Base-by-base conservation (phyloP, 64 coral and sea anemone genomes). In the Catalaphyllia jardinei region DNA sequence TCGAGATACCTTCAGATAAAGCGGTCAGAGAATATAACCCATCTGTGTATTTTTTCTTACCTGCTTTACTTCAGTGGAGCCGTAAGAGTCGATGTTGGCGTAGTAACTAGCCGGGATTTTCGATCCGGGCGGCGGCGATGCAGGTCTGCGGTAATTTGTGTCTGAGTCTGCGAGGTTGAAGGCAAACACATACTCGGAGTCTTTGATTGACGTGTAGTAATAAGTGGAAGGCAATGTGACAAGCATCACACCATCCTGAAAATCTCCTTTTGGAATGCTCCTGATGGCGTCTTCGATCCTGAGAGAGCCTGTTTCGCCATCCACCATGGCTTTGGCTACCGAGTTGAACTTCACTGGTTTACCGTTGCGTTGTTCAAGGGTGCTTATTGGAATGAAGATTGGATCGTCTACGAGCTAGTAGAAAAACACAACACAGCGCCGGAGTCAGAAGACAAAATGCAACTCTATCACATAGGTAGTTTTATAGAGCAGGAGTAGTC, bases 141-240 rank as follows among this genome's bases (percentile, higher is more conserved):
- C 61, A 25, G 93, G 97, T 75, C 93, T 76, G 64, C 97, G 71
- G 74, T 93, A 99, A 39, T 91, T 78, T 63, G 85, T 83, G 73
- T 99, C 97, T 11, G 97, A 93, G 67, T 99, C 97, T 29, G 84
- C 94, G 4, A 99, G 79, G 85, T 93, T 99, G 71, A 99, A 99
- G 16, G 97, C 97, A 87, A 99, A 99, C 4, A 92, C 88, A 60
- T 99, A 99, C 24, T 93, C 91, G 7, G 97, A 99, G 79, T 99
- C 91, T 16, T 89, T 90, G 25, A 99, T 95, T 52, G 90, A 92
- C 52, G 97, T 84, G 59, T 99, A 99, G 80, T 88, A 99, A 67
- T 99, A 99, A 4, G 97, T 95, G 10, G 91, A 94, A 0, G 97
- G 97, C 0, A 80, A 60, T 4, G 83, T 95, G 25, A 86, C 92